These are phyloP conservation scores for Loripinus fragilis DNA, from an alignment of 2,888 invertebrate genomes.

Conservation along the genomic window DNA sequence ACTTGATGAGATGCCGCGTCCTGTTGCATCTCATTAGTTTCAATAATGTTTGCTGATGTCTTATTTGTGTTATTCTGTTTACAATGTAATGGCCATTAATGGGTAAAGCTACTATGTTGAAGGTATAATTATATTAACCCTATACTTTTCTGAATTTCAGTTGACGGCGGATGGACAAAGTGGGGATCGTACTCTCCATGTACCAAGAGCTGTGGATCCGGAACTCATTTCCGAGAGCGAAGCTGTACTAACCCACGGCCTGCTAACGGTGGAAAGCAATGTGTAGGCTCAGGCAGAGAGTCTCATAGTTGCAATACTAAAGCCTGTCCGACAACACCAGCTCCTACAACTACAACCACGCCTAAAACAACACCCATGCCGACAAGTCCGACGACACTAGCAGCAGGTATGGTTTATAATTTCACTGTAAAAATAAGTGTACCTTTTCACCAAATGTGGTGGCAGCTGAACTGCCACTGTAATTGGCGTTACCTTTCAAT, in stretches of 20 bases:
- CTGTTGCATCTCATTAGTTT: no score
- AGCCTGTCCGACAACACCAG: conserved; percentile 69
- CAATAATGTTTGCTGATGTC: no score
- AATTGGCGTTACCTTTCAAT: no score
- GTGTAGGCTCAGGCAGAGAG: conserved; percentile 63
- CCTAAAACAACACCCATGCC: conserved; percentile 35
- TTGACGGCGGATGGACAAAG: conserved; percentile 71
- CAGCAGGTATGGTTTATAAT: conserved; percentile 37
- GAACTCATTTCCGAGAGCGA: conserved; percentile 69
- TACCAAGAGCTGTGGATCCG: conserved; percentile 71
- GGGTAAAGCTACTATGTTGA: no score
- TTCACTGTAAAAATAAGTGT: no score
- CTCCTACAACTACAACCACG: conserved; percentile 50
- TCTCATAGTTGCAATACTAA: conserved; percentile 61
- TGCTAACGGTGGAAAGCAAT: conserved; percentile 71
- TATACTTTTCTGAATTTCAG: conserved; percentile 39
- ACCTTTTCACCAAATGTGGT: no score
- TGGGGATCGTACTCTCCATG: conserved; percentile 73
- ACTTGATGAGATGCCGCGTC: no score
- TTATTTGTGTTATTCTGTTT: no score
- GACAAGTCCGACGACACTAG: conserved; percentile 46
- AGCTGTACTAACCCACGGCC: conserved; percentile 73
- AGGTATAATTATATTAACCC: no score
- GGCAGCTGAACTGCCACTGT: no score
- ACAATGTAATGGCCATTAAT: no score